These are phyloP conservation scores for Trematocara unimaculatum DNA, from an alignment of 2,113 vertebrate genomes.

Conservation along the genomic window DNA sequence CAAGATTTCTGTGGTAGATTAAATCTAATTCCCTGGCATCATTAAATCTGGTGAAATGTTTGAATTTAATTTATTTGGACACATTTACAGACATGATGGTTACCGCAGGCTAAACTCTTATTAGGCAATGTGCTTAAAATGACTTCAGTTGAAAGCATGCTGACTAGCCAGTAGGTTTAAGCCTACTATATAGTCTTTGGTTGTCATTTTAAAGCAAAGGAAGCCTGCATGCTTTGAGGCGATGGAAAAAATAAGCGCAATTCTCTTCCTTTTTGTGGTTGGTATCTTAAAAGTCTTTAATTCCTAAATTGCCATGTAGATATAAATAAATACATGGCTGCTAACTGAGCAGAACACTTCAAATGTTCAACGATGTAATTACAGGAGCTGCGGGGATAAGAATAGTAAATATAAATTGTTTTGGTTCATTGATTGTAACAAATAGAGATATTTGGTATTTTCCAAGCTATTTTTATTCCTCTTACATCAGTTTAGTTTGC, in stretches of 20 bases:
- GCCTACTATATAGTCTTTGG: neutral
- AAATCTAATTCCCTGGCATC: slow-evolving; percentile 2
- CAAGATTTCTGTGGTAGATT: slow-evolving; percentile 17
- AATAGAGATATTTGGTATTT: neutral
- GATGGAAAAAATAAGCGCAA: slow-evolving; percentile 13
- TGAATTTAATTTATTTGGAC: slow-evolving; percentile 20
- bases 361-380: slow-evolving; percentile 52
- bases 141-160: neutral
- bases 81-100: slow-evolving; percentile 13
- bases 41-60: neutral
- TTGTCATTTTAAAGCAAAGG: neutral
- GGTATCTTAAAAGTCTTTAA: slow-evolving; percentile 30
- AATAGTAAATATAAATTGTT: slow-evolving; percentile 24
- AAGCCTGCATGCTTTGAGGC: neutral
- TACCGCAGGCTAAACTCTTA: neutral
- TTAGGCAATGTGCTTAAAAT: slow-evolving; percentile 2
- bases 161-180: neutral
- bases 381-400: slow-evolving; percentile 23
- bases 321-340: slow-evolving; percentile 24
- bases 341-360: slow-evolving; percentile 39
- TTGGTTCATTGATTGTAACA: neutral
- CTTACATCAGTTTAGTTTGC: neutral
- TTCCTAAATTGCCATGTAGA: slow-evolving; percentile 44
- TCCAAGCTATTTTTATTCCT: neutral
- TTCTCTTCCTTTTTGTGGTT: slow-evolving; percentile 44